phyloP scores from a whole-genome alignment of 2,888 invertebrate species.

The Apamea anceps region DNA sequence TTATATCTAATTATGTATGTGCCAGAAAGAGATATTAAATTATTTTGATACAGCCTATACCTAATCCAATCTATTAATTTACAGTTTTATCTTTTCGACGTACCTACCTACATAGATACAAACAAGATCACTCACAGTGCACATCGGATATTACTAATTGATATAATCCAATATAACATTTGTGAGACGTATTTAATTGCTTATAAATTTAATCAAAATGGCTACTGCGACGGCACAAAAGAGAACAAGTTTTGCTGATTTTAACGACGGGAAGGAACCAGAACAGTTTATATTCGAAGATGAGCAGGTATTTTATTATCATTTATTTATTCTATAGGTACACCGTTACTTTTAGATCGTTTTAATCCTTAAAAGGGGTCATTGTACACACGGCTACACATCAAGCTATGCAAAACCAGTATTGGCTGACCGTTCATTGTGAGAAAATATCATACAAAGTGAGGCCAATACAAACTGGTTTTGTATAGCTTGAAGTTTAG shows the following conservation, averaged over 20 bases:
- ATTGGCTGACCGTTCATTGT: too few species aligned
- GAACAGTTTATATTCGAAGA: constrained; percentile 74
- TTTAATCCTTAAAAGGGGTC: too few species aligned
- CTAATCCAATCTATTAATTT: constrained; percentile 1
- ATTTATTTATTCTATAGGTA: not conserved
- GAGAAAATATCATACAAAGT: too few species aligned
- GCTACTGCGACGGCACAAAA: not conserved
- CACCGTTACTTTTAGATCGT: too few species aligned
- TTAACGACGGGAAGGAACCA: constrained; percentile 58
- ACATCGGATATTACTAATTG: not conserved
- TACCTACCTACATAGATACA: not conserved
- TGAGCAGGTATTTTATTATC: constrained; percentile 71
- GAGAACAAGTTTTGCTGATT: constrained; percentile 50
- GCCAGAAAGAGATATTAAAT: constrained; percentile 6
- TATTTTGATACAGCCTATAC: not conserved
- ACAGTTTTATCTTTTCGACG: constrained; percentile 19
- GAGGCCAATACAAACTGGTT: too few species aligned
- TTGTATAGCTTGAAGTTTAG: too few species aligned
- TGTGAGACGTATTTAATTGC: not conserved
- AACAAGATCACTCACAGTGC: not conserved
- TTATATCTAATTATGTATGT: not conserved
- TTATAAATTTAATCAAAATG: constrained; percentile 16
- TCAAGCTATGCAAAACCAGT: too few species aligned
- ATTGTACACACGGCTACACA: too few species aligned
- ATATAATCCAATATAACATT: not conserved